Percentiles rank a stretch among this genome's conserved stretches.
Conservation (phyloP, 2,113 vertebrate species). For the Anguilla japonica region DNA sequence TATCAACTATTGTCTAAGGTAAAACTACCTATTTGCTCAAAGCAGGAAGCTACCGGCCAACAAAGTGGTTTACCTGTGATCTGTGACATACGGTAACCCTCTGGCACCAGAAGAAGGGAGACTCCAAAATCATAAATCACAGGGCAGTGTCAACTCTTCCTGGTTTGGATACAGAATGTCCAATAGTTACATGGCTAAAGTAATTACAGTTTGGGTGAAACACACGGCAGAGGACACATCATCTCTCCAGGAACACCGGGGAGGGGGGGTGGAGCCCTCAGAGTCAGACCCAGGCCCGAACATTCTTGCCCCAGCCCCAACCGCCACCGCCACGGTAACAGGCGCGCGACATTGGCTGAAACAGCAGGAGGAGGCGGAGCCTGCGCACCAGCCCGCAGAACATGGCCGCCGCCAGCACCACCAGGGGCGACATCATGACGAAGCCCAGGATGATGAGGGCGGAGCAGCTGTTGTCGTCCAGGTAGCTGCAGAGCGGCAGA, state of each 20-base stretch:
- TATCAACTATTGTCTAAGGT: background rate
- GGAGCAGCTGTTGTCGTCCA: constrained; percentile 90
- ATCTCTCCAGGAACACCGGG: background rate
- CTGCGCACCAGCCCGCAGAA: constrained; percentile 80
- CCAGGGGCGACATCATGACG: constrained; percentile 89
- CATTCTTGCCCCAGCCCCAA: constrained; percentile 62
- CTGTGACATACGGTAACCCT: background rate
- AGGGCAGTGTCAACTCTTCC: background rate
- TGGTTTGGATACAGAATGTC: background rate
- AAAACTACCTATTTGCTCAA: background rate
- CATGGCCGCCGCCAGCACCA: constrained; percentile 82
- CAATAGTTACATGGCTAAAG: constrained; percentile 4
- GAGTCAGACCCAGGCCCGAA: constrained; percentile 82
- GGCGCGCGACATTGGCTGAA: constrained; percentile 68
- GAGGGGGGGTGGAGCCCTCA: too few species aligned
- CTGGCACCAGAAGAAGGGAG: background rate
- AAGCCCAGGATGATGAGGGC: constrained; percentile 92
- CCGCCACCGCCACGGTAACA: constrained; percentile 72
- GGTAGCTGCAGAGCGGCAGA: constrained; percentile 77
- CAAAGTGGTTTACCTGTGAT: background rate
- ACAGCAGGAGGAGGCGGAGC: constrained; percentile 76
- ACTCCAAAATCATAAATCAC: background rate
- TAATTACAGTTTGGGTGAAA: background rate
- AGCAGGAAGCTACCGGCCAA: background rate
- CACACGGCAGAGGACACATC: background rate